Evolutionary conservation across 2,888 invertebrate genomes (phyloP).

Genomic region (Sphaerophoria rueppellii): DNA sequence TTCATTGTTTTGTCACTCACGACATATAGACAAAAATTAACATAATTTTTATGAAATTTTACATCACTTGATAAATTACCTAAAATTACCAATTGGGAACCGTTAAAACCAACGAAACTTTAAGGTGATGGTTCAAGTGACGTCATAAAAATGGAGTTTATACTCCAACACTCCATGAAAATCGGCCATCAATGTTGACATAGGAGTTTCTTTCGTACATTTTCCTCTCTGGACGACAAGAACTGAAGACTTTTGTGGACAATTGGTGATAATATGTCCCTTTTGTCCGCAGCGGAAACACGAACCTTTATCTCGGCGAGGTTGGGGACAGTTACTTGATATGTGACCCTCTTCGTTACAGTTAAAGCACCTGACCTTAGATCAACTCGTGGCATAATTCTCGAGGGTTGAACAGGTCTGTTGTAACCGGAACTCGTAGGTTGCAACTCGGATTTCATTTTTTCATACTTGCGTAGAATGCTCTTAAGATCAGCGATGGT

Average conservation of each 20-base stretch:
- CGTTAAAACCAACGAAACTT: conserved; percentile 42
- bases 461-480: too few species aligned
- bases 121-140: background rate
- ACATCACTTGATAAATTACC: conserved; percentile 35
- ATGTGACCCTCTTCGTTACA: conserved; percentile 18
- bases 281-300: conserved; percentile 42
- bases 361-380: background rate
- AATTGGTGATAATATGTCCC: conserved; percentile 33
- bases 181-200: conserved; percentile 20
- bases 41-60: conserved; percentile 34
- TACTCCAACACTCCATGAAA: conserved; percentile 22
- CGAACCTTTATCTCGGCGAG: conserved; percentile 32
- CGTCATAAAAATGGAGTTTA: conserved; percentile 21
- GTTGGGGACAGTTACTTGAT: conserved; percentile 21
- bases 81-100: conserved; percentile 31
- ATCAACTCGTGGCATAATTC: background rate
- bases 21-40: conserved; percentile 41
- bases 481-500: conserved; percentile 33
- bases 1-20: conserved; percentile 46
- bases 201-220: background rate
- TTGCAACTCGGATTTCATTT: conserved; percentile 39
- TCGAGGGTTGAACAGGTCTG: background rate
- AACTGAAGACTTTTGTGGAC: conserved; percentile 26
- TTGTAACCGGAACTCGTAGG: conserved; percentile 7
- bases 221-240: conserved; percentile 1